Evolutionary conservation across 2,888 invertebrate genomes (phyloP), one percentile per base, ranked within the genome.

Genomic region (Globia sparganii): DNA sequence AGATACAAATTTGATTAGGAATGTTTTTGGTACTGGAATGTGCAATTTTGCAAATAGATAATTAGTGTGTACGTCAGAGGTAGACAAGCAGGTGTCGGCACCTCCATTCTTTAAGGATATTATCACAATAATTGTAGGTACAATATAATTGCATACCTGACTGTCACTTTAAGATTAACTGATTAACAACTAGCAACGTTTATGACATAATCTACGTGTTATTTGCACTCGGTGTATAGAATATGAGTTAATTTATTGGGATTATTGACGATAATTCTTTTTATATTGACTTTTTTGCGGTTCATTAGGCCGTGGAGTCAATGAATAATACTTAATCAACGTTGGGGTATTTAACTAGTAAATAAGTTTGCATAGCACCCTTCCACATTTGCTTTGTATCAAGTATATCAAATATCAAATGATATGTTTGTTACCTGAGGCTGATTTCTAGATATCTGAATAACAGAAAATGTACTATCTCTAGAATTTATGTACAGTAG

Each of bases 131-230:
- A 84, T 87, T 86, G 80, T 37, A 37, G 68, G 34, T 81, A 77
- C 75, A 76, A 80, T 86, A 81, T 85, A 87, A 85, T 84, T 78
- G 75, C 75, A 64, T 80, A 88, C 74, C 77, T 46, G 40, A 73
- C 65, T 87, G 88, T 87, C 87, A 87, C 80, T 85, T 80, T 59
- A 68, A 78, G 77, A 83, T 78, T 85, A 89, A 87, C 88, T 86
- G 78, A 83, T 86, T 72, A 68, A 70, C 34, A 61, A 37, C 65
- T 18, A 43, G 34, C 31, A 68, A 11, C 62, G 9, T 77, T 84
- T 77, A 73, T 77, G 84, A 75, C 81, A 53, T 81, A 71, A 81
- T 80, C 84, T 66, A 56, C 69, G 68, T 84, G 62, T 77, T 81
- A 73, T 80, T 84, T 84, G 62, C 61, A 75, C 31, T 69, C 11